Conservation (phyloP, 2,113 vertebrate species). For the Progne subis region DNA sequence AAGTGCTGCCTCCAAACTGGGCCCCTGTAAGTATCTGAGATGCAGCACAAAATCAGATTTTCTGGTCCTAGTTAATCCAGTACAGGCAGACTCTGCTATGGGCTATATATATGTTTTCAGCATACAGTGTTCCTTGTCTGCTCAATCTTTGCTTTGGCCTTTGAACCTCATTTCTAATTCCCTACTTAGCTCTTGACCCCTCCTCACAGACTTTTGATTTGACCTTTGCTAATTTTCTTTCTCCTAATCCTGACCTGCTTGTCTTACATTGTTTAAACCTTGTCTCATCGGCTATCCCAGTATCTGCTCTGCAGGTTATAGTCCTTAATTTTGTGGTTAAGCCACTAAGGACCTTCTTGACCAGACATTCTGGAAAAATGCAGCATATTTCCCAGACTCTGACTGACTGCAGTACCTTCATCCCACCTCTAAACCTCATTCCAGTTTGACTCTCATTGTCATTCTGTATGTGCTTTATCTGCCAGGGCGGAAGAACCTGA, state of each 20-base stretch:
- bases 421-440: background rate
- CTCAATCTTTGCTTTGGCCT: background rate
- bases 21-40: background rate
- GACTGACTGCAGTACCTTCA: background rate
- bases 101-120: background rate
- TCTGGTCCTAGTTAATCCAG: background rate
- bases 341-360: background rate
- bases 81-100: background rate
- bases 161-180: conserved; percentile 34
- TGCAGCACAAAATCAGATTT: background rate
- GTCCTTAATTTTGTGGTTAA: background rate
- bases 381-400: background rate
- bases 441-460: background rate
- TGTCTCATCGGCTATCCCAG: background rate
- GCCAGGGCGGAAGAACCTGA: background rate
- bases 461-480: background rate
- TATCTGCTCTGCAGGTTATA: background rate
- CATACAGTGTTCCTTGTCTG: background rate
- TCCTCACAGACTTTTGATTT: background rate
- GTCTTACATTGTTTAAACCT: background rate
- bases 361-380: background rate
- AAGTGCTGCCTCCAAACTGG: background rate
- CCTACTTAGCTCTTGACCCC: background rate
- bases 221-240: conserved; percentile 1
- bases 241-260: conserved; percentile 21